Base-by-base conservation (phyloP, 1,140 invertebrate species). In the Bombus difficillimus region DNA sequence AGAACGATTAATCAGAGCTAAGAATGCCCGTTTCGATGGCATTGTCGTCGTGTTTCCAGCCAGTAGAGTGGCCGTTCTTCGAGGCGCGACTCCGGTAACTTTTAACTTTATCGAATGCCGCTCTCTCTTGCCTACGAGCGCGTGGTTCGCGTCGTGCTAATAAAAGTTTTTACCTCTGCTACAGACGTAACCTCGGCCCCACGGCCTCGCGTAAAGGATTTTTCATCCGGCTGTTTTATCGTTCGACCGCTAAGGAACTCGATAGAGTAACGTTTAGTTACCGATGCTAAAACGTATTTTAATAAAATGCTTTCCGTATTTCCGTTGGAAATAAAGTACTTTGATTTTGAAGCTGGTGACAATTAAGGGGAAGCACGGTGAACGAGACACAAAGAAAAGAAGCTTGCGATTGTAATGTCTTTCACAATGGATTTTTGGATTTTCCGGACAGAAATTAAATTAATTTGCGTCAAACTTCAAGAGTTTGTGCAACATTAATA, bases 151-250 rank as follows among this genome's bases (percentile, higher is more conserved):
- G 80, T 81, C 39, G 72, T 43, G n/a, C 53, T 82, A 82, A 64
- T 82, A 82, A 82, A 82, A 82, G 53, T 82, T 82, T 64, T 6
- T 73, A 73, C 80, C 47, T 81, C 72, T 43, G n/a, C 80, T 71
- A 73, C 68, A 22, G 59, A 53, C 53, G 80, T 43, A 62, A 81
- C 28, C 80, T 57, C 69, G 37, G 18, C 47, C 47, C 18, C 47
- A 53, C 18, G 47, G 6, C 34, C 80, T 57, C 69, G 37, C n/a
- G 69, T 43, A 62, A 73, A 53, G 80, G 69, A 81, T 62, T 73
- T 72, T 73, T 43, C 57, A 73, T 62, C 68, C 18, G n/a, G 37
- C 39, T 22, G 37, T 53, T 73, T 41, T 59, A 73, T 59, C 15
- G 47, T 22, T 43, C 68, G 68, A n/a, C 22, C 80, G 62, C 79